phyloP scores from a whole-genome alignment of 2,797 vertebrate species.

The Silurus lanzhouensis region DNA sequence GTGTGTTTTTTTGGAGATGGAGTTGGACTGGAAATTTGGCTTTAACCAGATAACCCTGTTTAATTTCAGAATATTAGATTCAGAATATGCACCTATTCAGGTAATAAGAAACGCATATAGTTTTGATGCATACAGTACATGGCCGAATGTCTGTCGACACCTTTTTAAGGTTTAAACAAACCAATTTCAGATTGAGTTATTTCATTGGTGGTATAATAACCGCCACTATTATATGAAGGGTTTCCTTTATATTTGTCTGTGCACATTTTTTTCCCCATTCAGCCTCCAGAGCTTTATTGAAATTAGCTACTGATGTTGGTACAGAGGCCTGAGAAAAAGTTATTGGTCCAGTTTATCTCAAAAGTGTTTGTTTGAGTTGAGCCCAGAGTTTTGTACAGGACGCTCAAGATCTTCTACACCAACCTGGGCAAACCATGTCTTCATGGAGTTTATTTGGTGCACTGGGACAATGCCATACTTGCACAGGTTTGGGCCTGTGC shows the following conservation, averaged over 20 bases:
- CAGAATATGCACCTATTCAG: neutral
- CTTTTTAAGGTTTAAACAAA: constrained; percentile 2
- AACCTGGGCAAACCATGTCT: neutral
- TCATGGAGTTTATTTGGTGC: no score
- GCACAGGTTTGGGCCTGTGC: neutral
- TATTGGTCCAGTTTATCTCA: neutral
- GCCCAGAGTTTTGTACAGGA: neutral
- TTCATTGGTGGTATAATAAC: neutral
- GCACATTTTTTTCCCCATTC: no score
- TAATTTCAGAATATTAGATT: neutral
- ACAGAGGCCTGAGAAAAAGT: neutral
- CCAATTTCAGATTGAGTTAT: neutral
- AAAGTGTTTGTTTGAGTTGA: neutral
- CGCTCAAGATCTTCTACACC: neutral
- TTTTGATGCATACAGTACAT: neutral
- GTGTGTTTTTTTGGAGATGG: neutral
- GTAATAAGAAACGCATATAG: neutral
- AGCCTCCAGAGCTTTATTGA: neutral
- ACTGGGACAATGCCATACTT: no score
- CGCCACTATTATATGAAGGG: neutral
- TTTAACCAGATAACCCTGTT: neutral
- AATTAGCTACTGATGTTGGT: neutral
- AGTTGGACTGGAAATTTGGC: neutral
- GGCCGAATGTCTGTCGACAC: neutral
- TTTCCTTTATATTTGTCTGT: neutral